Evolutionary conservation across 2,888 invertebrate species (phyloP).

Genomic region (Synanthedon vespiformis): DNA sequence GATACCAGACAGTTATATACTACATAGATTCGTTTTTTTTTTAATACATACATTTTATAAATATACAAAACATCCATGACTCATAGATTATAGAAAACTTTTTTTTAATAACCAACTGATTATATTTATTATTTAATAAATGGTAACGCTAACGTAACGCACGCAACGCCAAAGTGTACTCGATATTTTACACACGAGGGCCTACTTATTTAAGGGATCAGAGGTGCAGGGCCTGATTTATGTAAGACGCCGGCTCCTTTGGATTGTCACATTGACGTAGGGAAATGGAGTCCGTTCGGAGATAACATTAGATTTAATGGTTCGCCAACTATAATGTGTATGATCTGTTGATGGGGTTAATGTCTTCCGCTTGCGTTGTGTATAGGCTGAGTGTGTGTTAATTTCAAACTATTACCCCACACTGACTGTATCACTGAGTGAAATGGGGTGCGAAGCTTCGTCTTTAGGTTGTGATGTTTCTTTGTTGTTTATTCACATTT

Average conservation of each 20-base stretch:
- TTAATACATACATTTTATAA: too few species aligned
- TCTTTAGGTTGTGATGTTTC: too few species aligned
- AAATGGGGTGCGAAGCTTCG: too few species aligned
- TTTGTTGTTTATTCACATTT: too few species aligned
- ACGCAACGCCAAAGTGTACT: slow-evolving; percentile 18
- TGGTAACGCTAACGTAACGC: slow-evolving; percentile 8
- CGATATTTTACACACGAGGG: slow-evolving; percentile 63
- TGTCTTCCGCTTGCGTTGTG: neutral
- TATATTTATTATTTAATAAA: neutral
- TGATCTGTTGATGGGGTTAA: neutral
- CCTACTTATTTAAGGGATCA: slow-evolving; percentile 65
- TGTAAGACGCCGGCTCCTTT: slow-evolving; percentile 18
- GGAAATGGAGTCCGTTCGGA: neutral
- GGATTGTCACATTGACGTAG: neutral
- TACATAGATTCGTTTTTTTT: too few species aligned
- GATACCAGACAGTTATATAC: too few species aligned
- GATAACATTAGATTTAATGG: slow-evolving; percentile 11
- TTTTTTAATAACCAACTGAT: too few species aligned
- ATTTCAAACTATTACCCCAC: too few species aligned
- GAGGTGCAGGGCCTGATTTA: slow-evolving; percentile 58
- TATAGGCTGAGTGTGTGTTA: too few species aligned
- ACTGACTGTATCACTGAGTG: too few species aligned
- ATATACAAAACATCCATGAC: too few species aligned
- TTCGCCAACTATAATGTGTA: neutral
- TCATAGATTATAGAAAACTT: too few species aligned